Conservation (phyloP, 1,140 invertebrate species). For the Whitmania pigra region DNA sequence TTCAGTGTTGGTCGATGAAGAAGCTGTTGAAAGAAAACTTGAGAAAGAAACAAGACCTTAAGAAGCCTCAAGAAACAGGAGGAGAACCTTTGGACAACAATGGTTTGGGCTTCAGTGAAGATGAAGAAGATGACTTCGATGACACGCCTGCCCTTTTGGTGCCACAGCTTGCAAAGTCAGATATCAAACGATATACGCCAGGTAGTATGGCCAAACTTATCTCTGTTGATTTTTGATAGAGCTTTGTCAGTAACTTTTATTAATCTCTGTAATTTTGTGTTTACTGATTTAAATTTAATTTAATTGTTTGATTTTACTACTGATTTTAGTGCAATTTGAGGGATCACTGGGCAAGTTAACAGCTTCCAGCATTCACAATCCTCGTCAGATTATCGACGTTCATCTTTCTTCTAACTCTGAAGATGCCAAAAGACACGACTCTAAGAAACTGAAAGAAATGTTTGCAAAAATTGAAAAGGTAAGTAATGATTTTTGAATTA, state of each 20-base stretch:
- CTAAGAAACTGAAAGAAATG: conserved; percentile 58
- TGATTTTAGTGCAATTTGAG: conserved; percentile 70
- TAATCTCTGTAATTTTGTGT: background rate
- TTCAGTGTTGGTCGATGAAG: conserved; percentile 36
- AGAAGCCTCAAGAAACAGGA: background rate
- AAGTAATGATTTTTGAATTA: background rate
- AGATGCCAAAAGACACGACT: conserved; percentile 36
- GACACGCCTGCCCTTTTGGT: conserved; percentile 36
- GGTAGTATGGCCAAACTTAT: conserved; percentile 28
- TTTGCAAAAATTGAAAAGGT: conserved; percentile 67
- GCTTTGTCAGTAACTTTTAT: background rate
- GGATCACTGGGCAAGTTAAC: conserved; percentile 72
- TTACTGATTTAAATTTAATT: no score
- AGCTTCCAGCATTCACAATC: conserved; percentile 57
- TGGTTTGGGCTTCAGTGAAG: conserved; percentile 16
- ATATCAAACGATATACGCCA: conserved; percentile 38
- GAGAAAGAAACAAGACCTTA: conserved; percentile 22
- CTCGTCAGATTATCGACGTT: conserved; percentile 81
- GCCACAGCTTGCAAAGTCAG: conserved; percentile 36
- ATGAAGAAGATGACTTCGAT: conserved; percentile 26
- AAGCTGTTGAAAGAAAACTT: conserved; percentile 34
- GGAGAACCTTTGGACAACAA: background rate
- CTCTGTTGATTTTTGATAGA: background rate
- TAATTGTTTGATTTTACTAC: no score
- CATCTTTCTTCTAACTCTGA: conserved; percentile 46